A percentile compares a stretch with the other conserved stretches of the same genome.
Evolutionary conservation across 2,797 vertebrate genomes (phyloP).

Genomic region (Potorous gilbertii): DNA sequence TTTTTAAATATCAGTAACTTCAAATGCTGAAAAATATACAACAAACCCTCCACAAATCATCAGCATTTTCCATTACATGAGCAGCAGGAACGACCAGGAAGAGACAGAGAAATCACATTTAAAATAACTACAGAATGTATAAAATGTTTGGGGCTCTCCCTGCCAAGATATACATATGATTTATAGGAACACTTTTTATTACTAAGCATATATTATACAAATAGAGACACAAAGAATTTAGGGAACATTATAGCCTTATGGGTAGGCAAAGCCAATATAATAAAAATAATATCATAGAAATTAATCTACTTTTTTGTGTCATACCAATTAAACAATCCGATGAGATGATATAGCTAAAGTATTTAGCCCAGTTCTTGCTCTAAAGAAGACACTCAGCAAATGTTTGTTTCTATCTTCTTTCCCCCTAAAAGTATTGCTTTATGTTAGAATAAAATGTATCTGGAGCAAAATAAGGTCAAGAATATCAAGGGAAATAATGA

Average conservation of each 20-base stretch:
- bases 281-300: background rate
- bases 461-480: background rate
- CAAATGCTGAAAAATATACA: background rate
- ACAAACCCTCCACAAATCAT: background rate
- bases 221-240: background rate
- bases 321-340: background rate
- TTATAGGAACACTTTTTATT: background rate
- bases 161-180: background rate
- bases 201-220: background rate
- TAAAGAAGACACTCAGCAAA: background rate
- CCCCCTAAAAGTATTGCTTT: background rate
- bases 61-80: background rate
- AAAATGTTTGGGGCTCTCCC: background rate
- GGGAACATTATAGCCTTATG: background rate
- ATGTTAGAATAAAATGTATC: background rate
- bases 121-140: background rate
- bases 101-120: background rate
- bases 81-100: background rate
- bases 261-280: background rate
- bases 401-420: background rate
- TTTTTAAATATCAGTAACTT: background rate
- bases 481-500: background rate
- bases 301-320: background rate
- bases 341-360: background rate
- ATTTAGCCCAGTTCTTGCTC: background rate